Evolutionary conservation across 2,888 invertebrate species (phyloP).

Genomic region (Acleris sparsana): DNA sequence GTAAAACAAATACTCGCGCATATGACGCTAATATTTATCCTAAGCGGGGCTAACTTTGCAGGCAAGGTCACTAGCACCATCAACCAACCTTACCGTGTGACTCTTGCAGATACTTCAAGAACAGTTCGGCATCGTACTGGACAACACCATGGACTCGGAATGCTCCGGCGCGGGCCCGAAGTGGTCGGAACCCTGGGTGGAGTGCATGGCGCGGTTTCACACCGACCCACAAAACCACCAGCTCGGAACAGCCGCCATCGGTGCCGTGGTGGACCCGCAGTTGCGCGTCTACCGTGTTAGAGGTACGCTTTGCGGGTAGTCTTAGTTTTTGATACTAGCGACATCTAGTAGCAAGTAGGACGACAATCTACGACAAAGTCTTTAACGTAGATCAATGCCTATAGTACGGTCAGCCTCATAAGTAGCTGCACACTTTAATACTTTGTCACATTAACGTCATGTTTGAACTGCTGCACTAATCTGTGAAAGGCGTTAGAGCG

Average conservation of each 20-base stretch:
- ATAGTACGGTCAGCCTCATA: no score
- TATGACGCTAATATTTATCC: no score
- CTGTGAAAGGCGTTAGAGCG: no score
- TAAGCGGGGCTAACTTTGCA: no score
- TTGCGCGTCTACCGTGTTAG: slow-evolving; percentile 82
- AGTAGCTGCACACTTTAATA: no score
- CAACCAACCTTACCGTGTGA: no score
- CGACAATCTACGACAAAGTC: no score
- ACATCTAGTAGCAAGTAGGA: neutral
- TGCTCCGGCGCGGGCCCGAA: slow-evolving; percentile 55
- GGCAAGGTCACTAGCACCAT: no score
- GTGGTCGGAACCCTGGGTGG: slow-evolving; percentile 87
- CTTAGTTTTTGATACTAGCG: neutral
- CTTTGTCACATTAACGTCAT: no score
- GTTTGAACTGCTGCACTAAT: no score
- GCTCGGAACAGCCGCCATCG: slow-evolving; percentile 90
- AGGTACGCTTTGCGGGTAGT: slow-evolving; percentile 54
- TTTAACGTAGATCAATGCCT: no score
- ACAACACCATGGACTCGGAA: slow-evolving; percentile 61
- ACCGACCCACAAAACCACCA: slow-evolving; percentile 93
- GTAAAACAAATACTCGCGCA: no score
- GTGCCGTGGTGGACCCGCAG: slow-evolving; percentile 84
- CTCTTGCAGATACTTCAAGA: slow-evolving; percentile 58
- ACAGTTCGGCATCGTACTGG: slow-evolving; percentile 72
- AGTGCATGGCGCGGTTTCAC: slow-evolving; percentile 86